phyloP scores from a whole-genome alignment of 2,888 invertebrate genomes.

The Mythimna vitellina region DNA sequence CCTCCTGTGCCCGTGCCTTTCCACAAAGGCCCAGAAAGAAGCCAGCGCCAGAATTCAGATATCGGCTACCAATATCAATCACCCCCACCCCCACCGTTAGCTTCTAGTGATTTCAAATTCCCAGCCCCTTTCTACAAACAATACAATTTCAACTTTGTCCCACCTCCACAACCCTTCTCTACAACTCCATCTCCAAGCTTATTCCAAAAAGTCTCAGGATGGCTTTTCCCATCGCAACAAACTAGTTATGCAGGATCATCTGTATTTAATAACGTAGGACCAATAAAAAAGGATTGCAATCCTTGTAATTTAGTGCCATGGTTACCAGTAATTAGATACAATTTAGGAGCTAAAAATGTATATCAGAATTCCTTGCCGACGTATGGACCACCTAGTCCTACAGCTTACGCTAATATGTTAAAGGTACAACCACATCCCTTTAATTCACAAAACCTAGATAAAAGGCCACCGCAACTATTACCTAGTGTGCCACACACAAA shows the following conservation, averaged over 20 bases:
- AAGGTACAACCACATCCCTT: constrained; percentile 76
- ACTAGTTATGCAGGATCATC: constrained; percentile 72
- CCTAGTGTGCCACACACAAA: constrained; percentile 75
- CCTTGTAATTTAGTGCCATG: constrained; percentile 95
- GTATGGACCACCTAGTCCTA: constrained; percentile 85
- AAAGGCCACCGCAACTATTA: constrained; percentile 68
- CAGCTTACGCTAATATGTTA: constrained; percentile 74
- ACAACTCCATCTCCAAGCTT: constrained; percentile 88
- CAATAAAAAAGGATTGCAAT: constrained; percentile 92
- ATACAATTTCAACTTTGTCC: constrained; percentile 86
- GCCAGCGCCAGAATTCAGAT: constrained; percentile 80
- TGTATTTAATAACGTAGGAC: constrained; percentile 71
- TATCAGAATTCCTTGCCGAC: constrained; percentile 78
- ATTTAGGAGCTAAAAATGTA: constrained; percentile 81
- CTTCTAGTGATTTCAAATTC: constrained; percentile 81
- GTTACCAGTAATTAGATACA: constrained; percentile 93
- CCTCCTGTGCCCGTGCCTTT: constrained; percentile 83
- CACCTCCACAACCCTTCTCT: constrained; percentile 84
- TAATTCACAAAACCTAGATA: constrained; percentile 69
- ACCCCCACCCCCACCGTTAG: constrained; percentile 74
- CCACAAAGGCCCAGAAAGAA: constrained; percentile 77
- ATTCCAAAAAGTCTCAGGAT: constrained; percentile 91
- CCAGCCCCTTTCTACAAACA: constrained; percentile 87
- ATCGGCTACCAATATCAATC: constrained; percentile 80
- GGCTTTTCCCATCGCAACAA: constrained; percentile 91